These are phyloP conservation scores for Pterois miles DNA, from an alignment of 2,797 vertebrate genomes.

Conservation along the genomic window DNA sequence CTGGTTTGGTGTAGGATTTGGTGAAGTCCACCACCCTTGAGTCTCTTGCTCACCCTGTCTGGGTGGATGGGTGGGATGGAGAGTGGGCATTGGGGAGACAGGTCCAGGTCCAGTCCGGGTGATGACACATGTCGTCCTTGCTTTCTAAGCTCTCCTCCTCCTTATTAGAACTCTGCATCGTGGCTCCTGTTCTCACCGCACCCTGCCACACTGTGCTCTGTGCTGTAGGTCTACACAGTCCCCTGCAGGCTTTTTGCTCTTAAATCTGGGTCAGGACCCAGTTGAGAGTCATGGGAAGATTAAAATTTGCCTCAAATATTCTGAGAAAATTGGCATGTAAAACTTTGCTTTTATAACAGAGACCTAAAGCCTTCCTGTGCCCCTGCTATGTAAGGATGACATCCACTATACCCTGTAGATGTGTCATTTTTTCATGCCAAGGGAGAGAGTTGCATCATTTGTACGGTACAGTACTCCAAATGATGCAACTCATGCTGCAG, in stretches of 20 bases:
- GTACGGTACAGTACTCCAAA: slow-evolving; percentile 27
- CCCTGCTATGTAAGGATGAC: slow-evolving; percentile 7
- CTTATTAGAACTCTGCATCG: slow-evolving; percentile 45
- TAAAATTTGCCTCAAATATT: slow-evolving; percentile 52
- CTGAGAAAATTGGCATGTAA: slow-evolving; percentile 37
- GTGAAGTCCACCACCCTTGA: slow-evolving; percentile 47
- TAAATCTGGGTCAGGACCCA: slow-evolving; percentile 67
- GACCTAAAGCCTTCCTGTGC: slow-evolving; percentile 25
- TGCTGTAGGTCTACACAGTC: slow-evolving; percentile 43
- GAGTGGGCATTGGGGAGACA: slow-evolving; percentile 20
- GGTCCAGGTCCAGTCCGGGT: slow-evolving; percentile 41
- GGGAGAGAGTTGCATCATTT: slow-evolving; percentile 61
- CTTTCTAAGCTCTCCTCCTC: slow-evolving; percentile 41
- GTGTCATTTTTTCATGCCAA: slow-evolving; percentile 48
- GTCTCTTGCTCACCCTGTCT: slow-evolving; percentile 34
- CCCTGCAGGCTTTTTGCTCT: slow-evolving; percentile 41
- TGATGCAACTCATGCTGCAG: slow-evolving; percentile 66
- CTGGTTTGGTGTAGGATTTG: slow-evolving; percentile 50
- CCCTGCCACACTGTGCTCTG: slow-evolving; percentile 28
- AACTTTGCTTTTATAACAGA: slow-evolving; percentile 20
- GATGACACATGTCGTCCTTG: too few species aligned
- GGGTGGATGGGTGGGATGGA: slow-evolving; percentile 13
- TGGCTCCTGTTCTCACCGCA: slow-evolving; percentile 56
- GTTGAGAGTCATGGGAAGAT: slow-evolving; percentile 55
- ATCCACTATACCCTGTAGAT: slow-evolving; percentile 21